Evolutionary conservation across 1,140 invertebrate genomes (phyloP).

Genomic region (Bombus picipes): DNA sequence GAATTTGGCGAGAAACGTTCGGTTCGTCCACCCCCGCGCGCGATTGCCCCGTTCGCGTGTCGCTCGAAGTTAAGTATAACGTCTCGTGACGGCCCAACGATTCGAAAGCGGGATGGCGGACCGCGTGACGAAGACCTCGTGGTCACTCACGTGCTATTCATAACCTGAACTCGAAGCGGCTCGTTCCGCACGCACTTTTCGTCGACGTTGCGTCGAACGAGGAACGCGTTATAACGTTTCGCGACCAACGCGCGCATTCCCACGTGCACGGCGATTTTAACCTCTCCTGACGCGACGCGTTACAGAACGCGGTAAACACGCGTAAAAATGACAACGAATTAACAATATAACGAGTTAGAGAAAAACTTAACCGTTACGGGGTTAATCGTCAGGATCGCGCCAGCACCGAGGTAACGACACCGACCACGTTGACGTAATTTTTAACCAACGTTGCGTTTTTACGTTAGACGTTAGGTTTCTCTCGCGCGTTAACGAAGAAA

Average conservation of each 20-base stretch:
- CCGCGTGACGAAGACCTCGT: constrained; percentile 75
- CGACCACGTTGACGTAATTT: too few relatives aligned
- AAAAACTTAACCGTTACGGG: not conserved
- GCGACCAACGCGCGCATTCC: not conserved
- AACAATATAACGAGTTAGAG: not conserved
- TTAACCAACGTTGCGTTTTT: too few relatives aligned
- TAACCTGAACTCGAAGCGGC: constrained; percentile 64
- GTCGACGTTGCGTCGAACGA: not conserved
- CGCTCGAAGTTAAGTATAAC: constrained; percentile 51
- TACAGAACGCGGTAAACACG: fast-evolving
- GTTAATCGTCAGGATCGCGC: not conserved
- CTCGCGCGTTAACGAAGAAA: too few relatives aligned
- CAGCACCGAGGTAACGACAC: not conserved
- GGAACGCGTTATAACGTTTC: not conserved
- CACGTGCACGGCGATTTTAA: not conserved
- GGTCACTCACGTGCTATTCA: constrained; percentile 79
- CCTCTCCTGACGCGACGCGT: not conserved
- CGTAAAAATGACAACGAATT: not conserved
- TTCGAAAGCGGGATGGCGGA: constrained; percentile 50
- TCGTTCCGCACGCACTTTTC: constrained; percentile 42
- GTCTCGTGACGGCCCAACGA: constrained; percentile 66
- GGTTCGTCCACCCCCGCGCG: constrained; percentile 4
- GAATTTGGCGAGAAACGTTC: not conserved
- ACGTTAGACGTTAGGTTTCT: too few relatives aligned
- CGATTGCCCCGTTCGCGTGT: constrained; percentile 22